Conservation (phyloP, 2,113 vertebrate genomes). For the Struthidea cinerea region DNA sequence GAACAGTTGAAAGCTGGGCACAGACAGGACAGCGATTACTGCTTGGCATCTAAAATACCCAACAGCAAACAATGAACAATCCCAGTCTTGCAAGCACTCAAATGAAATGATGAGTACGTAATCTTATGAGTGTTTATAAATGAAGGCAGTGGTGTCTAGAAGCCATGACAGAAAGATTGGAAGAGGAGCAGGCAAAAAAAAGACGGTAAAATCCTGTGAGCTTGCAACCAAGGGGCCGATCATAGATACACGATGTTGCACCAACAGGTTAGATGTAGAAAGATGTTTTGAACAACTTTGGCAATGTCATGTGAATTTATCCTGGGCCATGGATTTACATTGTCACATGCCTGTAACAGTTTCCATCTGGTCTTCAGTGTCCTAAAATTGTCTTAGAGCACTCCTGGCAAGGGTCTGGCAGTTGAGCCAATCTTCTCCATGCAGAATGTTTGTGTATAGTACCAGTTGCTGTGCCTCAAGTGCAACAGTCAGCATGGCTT, state of each 20-base stretch:
- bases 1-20: background rate
- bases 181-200: background rate
- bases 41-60: background rate
- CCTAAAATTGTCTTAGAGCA: background rate
- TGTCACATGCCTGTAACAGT: background rate
- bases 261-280: background rate
- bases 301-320: background rate
- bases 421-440: background rate
- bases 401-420: background rate
- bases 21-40: background rate
- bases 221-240: background rate
- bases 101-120: background rate
- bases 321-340: background rate
- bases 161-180: background rate
- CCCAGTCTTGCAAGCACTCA: background rate
- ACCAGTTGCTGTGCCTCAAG: background rate
- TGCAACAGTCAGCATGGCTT: background rate
- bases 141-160: background rate
- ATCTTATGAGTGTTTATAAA: background rate
- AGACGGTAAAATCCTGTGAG: background rate
- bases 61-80: background rate
- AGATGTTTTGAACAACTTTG: background rate
- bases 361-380: background rate
- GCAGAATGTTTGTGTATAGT: background rate
- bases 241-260: fast-evolving